Base-by-base conservation (phyloP, 2,797 vertebrate species). In the Staurois parvus region DNA sequence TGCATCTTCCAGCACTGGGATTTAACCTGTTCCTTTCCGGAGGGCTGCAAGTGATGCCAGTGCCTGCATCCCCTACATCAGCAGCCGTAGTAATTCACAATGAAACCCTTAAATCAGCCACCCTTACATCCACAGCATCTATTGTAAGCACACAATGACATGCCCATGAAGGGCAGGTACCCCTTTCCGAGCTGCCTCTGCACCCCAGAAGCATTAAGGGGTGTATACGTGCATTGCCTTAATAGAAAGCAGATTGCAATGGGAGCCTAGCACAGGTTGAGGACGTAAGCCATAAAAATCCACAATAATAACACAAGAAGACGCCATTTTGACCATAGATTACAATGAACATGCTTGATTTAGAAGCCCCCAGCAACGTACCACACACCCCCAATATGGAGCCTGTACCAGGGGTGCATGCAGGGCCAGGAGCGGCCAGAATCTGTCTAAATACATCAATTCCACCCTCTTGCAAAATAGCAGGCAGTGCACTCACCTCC, bases 321-420 rank as follows among this genome's bases (percentile, higher is more conserved):
- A 92, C 94, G 94, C 94, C 94, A 95, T 94, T 94, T 95, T 95
- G 94, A 93, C 93, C 93, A 64, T 28, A 94, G 93, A 95, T 93
- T 94, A 94, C 92, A 91, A 89, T 85, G 69, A 73, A 26, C 62
- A 81, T 84, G 79, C 74, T 32, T 40, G 86, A 79, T 72, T 75
- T 72, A 85, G 90, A 70, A 80, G 81, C 79, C 83, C 72, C 83
- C 17, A 64, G 75, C 17, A 85, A 84, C 87, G 87, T 87, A 88
- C 84, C 87, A 88, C 87, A 70, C 32, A 24, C 42, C 34, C 15
- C 48, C 45, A 37, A 69, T 42, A 32, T 26, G 42, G 42, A 70
- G 30, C 40, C 62, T 28, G 21, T 11, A 72, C 45, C 30, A 81
- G 82, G 72, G 73, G 72, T 19, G 37, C 68, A 52, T 56, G n/a